Percentiles rank a stretch among this genome's conserved stretches.
These are phyloP conservation scores for Dendroctonus ponderosae DNA, from an alignment of 1,140 invertebrate species.

Conservation along the genomic window DNA sequence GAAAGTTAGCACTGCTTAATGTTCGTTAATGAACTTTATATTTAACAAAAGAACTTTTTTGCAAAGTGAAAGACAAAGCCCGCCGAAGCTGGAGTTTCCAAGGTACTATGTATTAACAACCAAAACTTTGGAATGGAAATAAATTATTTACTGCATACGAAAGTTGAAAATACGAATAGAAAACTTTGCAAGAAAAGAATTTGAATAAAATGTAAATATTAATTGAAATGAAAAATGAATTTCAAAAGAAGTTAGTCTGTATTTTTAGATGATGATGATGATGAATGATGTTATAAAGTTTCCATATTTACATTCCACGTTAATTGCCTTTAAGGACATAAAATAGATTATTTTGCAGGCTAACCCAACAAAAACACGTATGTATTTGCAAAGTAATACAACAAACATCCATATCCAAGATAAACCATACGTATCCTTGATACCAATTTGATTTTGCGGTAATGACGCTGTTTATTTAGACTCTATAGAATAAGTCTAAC, in stretches of 20 bases:
- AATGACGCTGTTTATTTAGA: constrained; percentile 10
- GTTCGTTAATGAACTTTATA: background rate
- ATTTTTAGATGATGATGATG: too few relatives aligned
- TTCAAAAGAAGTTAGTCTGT: too few relatives aligned
- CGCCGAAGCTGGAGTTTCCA: background rate
- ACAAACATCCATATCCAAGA: constrained; percentile 10
- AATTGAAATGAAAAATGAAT: too few relatives aligned
- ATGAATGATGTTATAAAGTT: too few relatives aligned
- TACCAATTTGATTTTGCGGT: constrained; percentile 6
- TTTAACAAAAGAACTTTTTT: background rate
- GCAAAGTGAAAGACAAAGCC: background rate
- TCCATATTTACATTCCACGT: too few relatives aligned
- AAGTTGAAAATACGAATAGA: too few relatives aligned
- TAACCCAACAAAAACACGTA: background rate
- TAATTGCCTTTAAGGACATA: too few relatives aligned
- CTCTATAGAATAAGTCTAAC: constrained; percentile 4
- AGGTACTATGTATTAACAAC: background rate
- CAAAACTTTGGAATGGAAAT: background rate
- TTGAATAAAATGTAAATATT: too few relatives aligned
- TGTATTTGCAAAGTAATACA: background rate
- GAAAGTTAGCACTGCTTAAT: background rate
- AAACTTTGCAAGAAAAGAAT: too few relatives aligned
- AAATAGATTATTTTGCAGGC: too few relatives aligned
- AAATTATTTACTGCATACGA: too few relatives aligned
- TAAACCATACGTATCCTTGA: constrained; percentile 20